phyloP scores from a whole-genome alignment of 2,797 vertebrate species.

The Rachycentron canadum region DNA sequence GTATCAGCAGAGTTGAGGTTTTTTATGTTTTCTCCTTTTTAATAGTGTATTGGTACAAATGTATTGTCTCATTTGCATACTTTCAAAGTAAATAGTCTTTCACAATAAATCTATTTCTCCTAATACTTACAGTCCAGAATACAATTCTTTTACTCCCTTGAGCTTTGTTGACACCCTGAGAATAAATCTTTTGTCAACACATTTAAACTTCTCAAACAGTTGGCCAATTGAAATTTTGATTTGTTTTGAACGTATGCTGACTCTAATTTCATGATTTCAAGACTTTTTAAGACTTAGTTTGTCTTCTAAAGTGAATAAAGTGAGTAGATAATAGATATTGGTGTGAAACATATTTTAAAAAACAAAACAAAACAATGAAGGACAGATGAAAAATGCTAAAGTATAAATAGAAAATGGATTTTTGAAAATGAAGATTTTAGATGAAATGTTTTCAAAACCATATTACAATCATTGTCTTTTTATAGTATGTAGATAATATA shows the following conservation, averaged over 20 bases:
- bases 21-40: slow-evolving; percentile 1
- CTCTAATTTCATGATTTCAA: slow-evolving; percentile 19
- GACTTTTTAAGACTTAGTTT: slow-evolving; percentile 15
- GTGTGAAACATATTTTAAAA: slow-evolving; percentile 10
- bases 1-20: slow-evolving; percentile 12
- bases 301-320: slow-evolving; percentile 23
- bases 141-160: slow-evolving; percentile 35
- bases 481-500: slow-evolving; percentile 69
- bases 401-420: slow-evolving; percentile 22
- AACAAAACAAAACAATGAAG: neutral
- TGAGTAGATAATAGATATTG: slow-evolving; percentile 26
- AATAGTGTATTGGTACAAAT: slow-evolving; percentile 33
- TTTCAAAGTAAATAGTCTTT: slow-evolving; percentile 25
- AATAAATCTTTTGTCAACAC: slow-evolving; percentile 57
- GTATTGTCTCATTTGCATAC: slow-evolving; percentile 32
- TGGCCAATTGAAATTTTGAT: slow-evolving; percentile 4
- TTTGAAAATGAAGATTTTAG: slow-evolving; percentile 38
- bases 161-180: slow-evolving; percentile 73
- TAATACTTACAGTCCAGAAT: slow-evolving; percentile 54
- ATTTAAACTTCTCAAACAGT: slow-evolving; percentile 30
- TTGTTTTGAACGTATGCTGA: slow-evolving; percentile 15
- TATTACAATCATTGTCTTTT: slow-evolving; percentile 75
- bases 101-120: slow-evolving; percentile 39
- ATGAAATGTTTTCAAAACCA: slow-evolving; percentile 59
- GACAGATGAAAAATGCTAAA: slow-evolving; percentile 23